These are phyloP conservation scores for Falco peregrinus DNA, from an alignment of 2,797 vertebrate genomes.

Conservation along the genomic window DNA sequence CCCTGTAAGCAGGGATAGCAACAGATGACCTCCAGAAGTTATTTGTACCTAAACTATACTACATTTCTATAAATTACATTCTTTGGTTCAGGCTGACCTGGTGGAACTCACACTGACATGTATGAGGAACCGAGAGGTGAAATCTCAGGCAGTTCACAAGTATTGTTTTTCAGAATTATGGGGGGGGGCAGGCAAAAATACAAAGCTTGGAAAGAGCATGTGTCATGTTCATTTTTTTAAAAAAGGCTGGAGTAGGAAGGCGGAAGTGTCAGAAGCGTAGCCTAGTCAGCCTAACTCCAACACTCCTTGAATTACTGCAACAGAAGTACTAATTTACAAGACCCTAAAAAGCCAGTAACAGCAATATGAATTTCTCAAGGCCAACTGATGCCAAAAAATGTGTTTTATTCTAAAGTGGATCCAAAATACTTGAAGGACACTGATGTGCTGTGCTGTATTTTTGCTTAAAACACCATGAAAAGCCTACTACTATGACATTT, in stretches of 20 bases:
- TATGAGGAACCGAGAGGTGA: background rate
- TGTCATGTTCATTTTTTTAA: background rate
- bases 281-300: background rate
- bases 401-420: background rate
- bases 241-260: background rate
- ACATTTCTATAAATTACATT: background rate
- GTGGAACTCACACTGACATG: background rate
- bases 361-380: background rate
- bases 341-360: background rate
- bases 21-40: background rate
- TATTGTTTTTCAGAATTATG: background rate
- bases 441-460: background rate
- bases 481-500: background rate
- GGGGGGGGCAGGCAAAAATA: background rate
- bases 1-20: background rate
- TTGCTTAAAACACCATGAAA: background rate
- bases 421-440: background rate
- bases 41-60: background rate
- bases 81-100: background rate
- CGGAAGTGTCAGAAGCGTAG: background rate
- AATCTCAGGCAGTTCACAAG: background rate
- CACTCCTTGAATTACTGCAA: background rate
- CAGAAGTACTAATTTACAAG: background rate
- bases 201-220: background rate
- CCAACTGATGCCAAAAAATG: background rate